Evolutionary conservation across 2,113 vertebrate genomes (phyloP).

Genomic region (Monarcha castaneiventris): DNA sequence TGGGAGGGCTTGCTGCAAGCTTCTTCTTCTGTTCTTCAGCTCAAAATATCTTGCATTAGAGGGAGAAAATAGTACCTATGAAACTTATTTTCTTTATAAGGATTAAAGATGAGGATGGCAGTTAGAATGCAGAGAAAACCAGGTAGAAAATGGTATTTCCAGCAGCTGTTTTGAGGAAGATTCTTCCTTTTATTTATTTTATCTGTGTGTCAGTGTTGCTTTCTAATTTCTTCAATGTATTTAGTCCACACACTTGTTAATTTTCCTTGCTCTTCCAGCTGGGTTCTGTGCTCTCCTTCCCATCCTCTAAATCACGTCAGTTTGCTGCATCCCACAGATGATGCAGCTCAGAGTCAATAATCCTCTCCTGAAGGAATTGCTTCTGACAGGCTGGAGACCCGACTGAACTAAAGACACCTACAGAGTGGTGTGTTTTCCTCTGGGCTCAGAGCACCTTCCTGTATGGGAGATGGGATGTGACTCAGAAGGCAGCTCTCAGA

Average conservation of each 20-base stretch:
- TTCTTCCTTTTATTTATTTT: neutral
- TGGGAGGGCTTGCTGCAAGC: neutral
- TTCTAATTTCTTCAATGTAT: neutral
- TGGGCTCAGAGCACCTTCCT: neutral
- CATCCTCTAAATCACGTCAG: neutral
- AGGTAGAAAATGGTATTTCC: rapidly evolving
- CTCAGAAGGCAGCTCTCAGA: neutral
- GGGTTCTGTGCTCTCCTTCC: neutral
- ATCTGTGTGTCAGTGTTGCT: rapidly evolving
- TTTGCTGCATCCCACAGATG: neutral
- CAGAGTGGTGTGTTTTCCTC: neutral
- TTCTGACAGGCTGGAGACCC: neutral
- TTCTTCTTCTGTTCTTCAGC: neutral
- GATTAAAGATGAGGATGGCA: neutral
- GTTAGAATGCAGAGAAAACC: neutral
- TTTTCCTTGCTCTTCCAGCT: neutral
- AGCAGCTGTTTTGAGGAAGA: neutral
- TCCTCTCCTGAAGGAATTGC: neutral
- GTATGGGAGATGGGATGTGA: neutral
- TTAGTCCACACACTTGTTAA: neutral
- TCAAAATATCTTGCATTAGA: neutral
- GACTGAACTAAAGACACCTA: neutral
- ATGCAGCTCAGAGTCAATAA: neutral
- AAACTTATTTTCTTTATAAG: neutral
- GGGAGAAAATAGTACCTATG: neutral